These are phyloP conservation scores for Drosophila nannoptera DNA, from an alignment of 1,140 invertebrate genomes.

Conservation along the genomic window DNA sequence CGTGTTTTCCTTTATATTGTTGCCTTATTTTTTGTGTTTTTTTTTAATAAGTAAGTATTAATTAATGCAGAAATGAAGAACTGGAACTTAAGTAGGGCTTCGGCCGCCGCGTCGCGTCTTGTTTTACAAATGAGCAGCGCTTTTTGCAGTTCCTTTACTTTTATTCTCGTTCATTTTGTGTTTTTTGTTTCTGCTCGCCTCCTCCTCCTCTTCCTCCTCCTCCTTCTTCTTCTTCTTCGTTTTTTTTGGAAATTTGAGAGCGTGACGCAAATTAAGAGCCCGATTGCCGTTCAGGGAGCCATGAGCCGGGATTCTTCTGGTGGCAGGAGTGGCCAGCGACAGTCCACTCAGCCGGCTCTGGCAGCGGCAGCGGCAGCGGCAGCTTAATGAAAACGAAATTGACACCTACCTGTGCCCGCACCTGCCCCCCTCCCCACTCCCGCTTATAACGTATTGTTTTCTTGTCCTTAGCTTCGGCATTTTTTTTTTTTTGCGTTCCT, in stretches of 20 bases:
- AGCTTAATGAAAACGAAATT: constrained; percentile 77
- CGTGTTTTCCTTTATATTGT: constrained; percentile 2
- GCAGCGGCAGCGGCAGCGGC: constrained; percentile 69
- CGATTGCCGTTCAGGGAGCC: constrained; percentile 29
- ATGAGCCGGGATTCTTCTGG: not conserved
- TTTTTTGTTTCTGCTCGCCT: no score
- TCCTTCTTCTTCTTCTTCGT: constrained; percentile 14
- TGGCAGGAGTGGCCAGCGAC: not conserved
- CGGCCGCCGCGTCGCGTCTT: constrained; percentile 44
- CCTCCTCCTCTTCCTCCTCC: not conserved
- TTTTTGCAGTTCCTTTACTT: constrained; percentile 28
- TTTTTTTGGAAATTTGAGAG: constrained; percentile 62
- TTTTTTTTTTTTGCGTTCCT: not conserved
- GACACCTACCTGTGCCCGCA: constrained; percentile 52
- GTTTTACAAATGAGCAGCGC: constrained; percentile 65
- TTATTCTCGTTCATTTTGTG: not conserved
- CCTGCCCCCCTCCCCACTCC: not conserved
- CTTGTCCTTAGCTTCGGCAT: constrained; percentile 14
- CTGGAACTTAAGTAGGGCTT: constrained; percentile 68
- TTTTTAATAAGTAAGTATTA: constrained; percentile 71
- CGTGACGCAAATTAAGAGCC: constrained; percentile 70
- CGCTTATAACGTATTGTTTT: constrained; percentile 19
- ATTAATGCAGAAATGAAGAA: constrained; percentile 74
- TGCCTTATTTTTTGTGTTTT: constrained; percentile 24
- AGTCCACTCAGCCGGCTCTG: constrained; percentile 67